phyloP scores from a whole-genome alignment of 2,888 invertebrate genomes.

The Portevinia maculata region DNA sequence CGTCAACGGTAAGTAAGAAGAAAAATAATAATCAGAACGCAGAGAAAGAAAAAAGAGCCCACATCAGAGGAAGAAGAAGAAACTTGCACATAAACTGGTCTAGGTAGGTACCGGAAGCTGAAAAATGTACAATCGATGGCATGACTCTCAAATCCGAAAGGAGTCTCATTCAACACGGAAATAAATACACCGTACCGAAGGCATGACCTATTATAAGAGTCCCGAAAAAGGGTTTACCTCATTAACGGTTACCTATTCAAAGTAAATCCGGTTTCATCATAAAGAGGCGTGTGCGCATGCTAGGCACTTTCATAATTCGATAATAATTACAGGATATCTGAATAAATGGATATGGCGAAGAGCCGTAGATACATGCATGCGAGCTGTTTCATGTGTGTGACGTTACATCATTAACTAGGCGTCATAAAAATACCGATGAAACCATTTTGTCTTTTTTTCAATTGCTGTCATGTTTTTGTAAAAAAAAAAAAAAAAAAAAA shows the following conservation, averaged over 20 bases:
- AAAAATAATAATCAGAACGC: slow-evolving; percentile 67
- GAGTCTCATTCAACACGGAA: slow-evolving; percentile 51
- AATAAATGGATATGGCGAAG: too few species aligned
- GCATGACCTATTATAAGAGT: background rate
- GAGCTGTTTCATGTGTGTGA: slow-evolving; percentile 1
- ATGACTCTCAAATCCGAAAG: slow-evolving; percentile 52
- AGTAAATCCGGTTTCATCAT: slow-evolving; percentile 53
- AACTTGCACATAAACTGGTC: slow-evolving; percentile 65
- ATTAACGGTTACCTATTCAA: slow-evolving; percentile 16
- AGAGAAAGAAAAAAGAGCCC: slow-evolving; percentile 8
- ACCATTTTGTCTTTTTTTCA: slow-evolving; percentile 40
- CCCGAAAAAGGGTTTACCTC: slow-evolving; percentile 38
- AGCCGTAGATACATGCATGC: slow-evolving; percentile 8
- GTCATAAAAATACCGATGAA: slow-evolving; percentile 24
- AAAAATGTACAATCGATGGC: slow-evolving; percentile 66
- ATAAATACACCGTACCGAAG: slow-evolving; percentile 35
- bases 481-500: slow-evolving; percentile 5
- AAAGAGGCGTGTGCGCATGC: slow-evolving; percentile 35
- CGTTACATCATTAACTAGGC: slow-evolving; percentile 14
- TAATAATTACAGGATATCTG: slow-evolving; percentile 69
- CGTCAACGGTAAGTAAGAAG: slow-evolving; percentile 13
- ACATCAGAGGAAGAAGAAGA: slow-evolving; percentile 15
- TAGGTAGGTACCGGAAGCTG: slow-evolving; percentile 63
- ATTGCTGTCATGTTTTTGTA: slow-evolving; percentile 44
- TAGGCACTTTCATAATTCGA: slow-evolving; percentile 53